Evolutionary conservation across 2,888 invertebrate genomes (phyloP).

Genomic region (Lasioglossum lativentre): DNA sequence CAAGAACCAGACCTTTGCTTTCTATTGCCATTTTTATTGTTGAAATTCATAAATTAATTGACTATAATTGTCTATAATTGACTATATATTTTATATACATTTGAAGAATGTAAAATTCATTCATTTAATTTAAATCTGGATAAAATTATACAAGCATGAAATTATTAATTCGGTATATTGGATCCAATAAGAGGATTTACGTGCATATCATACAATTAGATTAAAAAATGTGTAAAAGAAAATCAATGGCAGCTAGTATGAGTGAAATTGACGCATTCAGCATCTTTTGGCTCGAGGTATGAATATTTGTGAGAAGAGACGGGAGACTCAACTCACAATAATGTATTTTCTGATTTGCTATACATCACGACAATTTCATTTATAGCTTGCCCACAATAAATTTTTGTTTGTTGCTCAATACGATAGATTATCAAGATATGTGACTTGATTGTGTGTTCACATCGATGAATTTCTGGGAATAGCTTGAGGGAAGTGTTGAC

Average conservation of each 20-base stretch:
- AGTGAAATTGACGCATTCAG: too few species aligned
- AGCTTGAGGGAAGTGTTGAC: neutral
- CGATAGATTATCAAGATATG: neutral
- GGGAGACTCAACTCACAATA: neutral
- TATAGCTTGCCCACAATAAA: neutral
- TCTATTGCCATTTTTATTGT: too few species aligned
- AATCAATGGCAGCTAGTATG: neutral
- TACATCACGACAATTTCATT: neutral
- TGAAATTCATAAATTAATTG: neutral
- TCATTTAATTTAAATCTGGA: too few species aligned
- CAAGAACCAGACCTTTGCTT: too few species aligned
- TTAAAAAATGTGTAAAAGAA: neutral
- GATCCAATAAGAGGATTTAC: too few species aligned
- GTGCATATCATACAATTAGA: neutral
- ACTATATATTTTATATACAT: neutral
- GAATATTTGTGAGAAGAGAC: neutral
- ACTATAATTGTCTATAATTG: too few species aligned
- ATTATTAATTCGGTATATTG: neutral
- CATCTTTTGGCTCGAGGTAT: neutral
- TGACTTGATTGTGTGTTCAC: neutral
- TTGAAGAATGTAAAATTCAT: too few species aligned
- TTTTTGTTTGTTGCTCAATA: neutral
- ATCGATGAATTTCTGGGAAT: neutral
- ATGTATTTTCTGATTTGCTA: neutral
- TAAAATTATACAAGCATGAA: too few species aligned